phyloP scores from a whole-genome alignment of 2,888 invertebrate species.

The Yponomeuta plumbellus region DNA sequence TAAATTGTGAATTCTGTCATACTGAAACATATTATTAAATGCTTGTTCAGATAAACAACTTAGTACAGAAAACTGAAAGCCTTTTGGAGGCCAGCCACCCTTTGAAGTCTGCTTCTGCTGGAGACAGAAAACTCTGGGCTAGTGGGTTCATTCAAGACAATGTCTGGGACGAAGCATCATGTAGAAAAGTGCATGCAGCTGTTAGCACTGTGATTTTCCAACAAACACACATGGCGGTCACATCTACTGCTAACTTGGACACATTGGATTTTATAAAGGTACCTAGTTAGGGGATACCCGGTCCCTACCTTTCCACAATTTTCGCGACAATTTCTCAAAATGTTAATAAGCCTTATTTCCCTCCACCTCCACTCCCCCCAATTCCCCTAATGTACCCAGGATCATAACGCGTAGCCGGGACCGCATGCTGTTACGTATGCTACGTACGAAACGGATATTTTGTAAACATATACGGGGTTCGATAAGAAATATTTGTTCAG shows the following conservation, averaged over 20 bases:
- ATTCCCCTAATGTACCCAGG: no score
- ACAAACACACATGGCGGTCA: slow-evolving; percentile 33
- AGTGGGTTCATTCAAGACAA: slow-evolving; percentile 4
- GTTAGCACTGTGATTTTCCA: slow-evolving; percentile 43
- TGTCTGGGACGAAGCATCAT: slow-evolving; percentile 4
- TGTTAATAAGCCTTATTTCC: not conserved
- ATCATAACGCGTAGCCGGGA: no score
- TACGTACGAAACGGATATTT: no score
- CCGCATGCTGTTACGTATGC: no score
- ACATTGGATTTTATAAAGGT: slow-evolving; percentile 47
- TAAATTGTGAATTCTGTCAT: no score
- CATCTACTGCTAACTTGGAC: slow-evolving; percentile 34
- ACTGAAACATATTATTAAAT: no score
- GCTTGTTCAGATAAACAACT: slow-evolving; percentile 30
- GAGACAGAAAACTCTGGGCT: slow-evolving; percentile 7
- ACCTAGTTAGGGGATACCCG: slow-evolving; percentile 9
- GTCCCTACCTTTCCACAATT: not conserved
- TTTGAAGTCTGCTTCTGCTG: slow-evolving; percentile 15
- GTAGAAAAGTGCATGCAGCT: slow-evolving; percentile 31
- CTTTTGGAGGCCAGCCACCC: slow-evolving; percentile 23
- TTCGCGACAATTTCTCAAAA: not conserved
- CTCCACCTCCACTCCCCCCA: no score
- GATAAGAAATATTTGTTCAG: no score
- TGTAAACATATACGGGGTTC: no score
- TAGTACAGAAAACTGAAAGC: slow-evolving; percentile 30